Evolutionary conservation across 2,888 invertebrate species (phyloP), one percentile per base, ranked within the genome.

Genomic region (Hemaris fuciformis): DNA sequence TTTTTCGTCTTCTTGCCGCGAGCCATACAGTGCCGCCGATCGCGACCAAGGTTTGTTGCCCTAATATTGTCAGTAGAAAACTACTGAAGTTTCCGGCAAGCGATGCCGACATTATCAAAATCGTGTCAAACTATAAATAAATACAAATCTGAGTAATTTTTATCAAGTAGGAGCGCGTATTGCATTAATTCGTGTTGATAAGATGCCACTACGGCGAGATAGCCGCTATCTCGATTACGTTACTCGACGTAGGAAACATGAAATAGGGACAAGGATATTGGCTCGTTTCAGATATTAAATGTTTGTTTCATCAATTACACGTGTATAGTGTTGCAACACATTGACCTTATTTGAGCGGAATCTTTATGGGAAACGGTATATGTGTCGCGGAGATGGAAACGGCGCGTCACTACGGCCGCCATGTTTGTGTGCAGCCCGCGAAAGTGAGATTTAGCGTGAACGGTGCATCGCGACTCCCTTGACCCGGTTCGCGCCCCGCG

Each of bases 361-460:
- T 42, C 42, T 38, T 43, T 56, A 31, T 43, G 56, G 43, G 41
- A 31, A 61, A 57, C 48, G 38, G 57, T 43, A 81, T 82, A 82
- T 77, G 79, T 85, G 87, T 85, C 88, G 84, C 80, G 80, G 87
- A 85, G 80, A 84, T 77, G 80, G 84, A 86, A 85, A 77, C 75
- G 70, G 81, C 80, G 75, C 84, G 88, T 87, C 85, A 85, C 84
- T 82, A 79, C 71, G 75, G 74, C 87, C 79, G 90, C 88, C 88
- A 88, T 88, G 84, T 88, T 80, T 85, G 83, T 83, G 81, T 88
- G 86, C 88, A 84, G 84, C 88, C 87, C 88, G 90, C 91, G 92
- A 92, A 92, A 92, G 92, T 92, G 91, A 92, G 91, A 90, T 92
- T 91, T 90, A 89, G 84, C 89, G 88, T 83, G 88, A 89, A 84